Percentiles rank a stretch among this genome's conserved stretches.
These are phyloP conservation scores for Cnemophilus loriae DNA, from an alignment of 2,113 vertebrate species.

Conservation along the genomic window DNA sequence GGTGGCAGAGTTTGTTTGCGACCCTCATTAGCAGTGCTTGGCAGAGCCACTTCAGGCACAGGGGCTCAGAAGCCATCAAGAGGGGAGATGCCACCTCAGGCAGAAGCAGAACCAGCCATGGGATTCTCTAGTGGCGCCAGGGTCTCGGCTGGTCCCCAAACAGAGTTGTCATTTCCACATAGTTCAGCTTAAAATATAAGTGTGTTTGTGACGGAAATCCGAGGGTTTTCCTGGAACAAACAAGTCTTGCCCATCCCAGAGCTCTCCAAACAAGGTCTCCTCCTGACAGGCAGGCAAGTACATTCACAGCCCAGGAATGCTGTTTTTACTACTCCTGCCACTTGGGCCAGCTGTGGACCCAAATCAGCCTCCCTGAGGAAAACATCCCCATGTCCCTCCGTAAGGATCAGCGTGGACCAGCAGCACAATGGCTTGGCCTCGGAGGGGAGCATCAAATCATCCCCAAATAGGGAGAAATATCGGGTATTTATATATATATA, in stretches of 20 bases:
- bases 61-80: background rate
- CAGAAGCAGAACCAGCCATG: background rate
- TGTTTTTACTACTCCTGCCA: background rate
- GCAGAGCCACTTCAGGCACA: background rate
- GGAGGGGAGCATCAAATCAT: background rate
- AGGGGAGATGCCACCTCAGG: background rate
- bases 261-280: slow-evolving; percentile 55
- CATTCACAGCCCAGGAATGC: slow-evolving; percentile 47
- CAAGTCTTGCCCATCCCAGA: background rate
- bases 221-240: slow-evolving; percentile 49
- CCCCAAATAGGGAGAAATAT: background rate
- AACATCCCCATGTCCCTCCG: background rate
- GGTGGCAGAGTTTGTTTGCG: background rate
- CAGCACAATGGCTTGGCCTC: background rate
- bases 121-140: background rate
- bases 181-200: slow-evolving; percentile 12
- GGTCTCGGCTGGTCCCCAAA: background rate
- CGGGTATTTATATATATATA: background rate
- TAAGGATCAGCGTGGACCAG: background rate
- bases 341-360: background rate
- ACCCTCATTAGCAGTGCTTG: background rate
- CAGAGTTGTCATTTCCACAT: background rate
- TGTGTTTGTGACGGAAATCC: background rate
- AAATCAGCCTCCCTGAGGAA: background rate
- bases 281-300: background rate